Percentiles rank a stretch among this genome's conserved stretches.
These are phyloP conservation scores for Eupithecia subfuscata DNA, from an alignment of 2,888 invertebrate species.

Conservation along the genomic window DNA sequence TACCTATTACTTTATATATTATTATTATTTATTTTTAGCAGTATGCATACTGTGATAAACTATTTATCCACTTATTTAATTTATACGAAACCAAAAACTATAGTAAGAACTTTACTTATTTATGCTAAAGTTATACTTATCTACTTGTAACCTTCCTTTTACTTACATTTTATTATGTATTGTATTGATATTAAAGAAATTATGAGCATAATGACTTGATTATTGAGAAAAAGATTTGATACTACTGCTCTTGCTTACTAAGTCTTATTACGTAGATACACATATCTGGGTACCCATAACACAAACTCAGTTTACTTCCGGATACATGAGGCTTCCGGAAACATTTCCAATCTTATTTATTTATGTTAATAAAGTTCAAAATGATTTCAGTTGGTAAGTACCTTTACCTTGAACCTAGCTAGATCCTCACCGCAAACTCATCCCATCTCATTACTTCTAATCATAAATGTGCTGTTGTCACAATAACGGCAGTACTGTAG, in stretches of 20 bases:
- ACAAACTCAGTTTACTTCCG: neutral
- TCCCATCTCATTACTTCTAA: conserved; percentile 4
- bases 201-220: neutral
- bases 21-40: conserved; percentile 48
- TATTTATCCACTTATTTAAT: conserved; percentile 30
- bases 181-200: neutral
- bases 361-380: neutral
- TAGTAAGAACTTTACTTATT: conserved; percentile 14
- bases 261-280: neutral
- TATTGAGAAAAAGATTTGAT: neutral
- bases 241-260: neutral
- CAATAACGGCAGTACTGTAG: neutral
- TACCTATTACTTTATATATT: neutral
- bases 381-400: neutral
- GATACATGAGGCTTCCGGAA: neutral
- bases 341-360: neutral
- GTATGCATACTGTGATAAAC: conserved; percentile 75
- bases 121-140: neutral
- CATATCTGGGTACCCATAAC: neutral
- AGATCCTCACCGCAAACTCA: conserved; percentile 2
- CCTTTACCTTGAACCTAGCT: neutral
- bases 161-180: neutral
- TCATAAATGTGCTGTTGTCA: conserved; percentile 4
- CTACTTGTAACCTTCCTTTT: neutral
- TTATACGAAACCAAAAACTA: conserved; percentile 49